Evolutionary conservation across 2,888 invertebrate genomes (phyloP).

Genomic region (Ctenicera cuprea): DNA sequence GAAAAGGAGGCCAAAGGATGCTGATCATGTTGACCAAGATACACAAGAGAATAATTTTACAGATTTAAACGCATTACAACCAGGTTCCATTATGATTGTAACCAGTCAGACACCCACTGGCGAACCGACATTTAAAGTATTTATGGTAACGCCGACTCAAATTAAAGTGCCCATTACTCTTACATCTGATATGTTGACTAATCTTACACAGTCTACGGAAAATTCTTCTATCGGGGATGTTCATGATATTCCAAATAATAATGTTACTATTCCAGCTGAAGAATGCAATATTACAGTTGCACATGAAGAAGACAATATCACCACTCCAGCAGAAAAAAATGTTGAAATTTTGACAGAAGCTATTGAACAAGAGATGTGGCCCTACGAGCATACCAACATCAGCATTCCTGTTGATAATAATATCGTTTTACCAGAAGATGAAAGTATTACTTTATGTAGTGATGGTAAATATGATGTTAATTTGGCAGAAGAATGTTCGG

Average conservation of each 20-base stretch:
- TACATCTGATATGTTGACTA: slow-evolving; percentile 65
- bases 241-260: slow-evolving; percentile 5
- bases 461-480: slow-evolving; percentile 12
- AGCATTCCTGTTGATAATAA: neutral
- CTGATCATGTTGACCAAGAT: neutral
- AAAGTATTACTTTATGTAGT: neutral
- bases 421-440: neutral
- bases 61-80: slow-evolving; percentile 64
- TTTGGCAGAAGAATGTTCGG: neutral
- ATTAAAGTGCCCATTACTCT: slow-evolving; percentile 68
- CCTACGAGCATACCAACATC: neutral
- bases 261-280: neutral
- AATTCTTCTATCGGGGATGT: slow-evolving; percentile 40
- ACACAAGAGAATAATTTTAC: neutral
- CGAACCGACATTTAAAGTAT: slow-evolving; percentile 73
- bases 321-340: slow-evolving; percentile 49
- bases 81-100: slow-evolving; percentile 75
- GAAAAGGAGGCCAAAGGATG: slow-evolving; percentile 24
- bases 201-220: slow-evolving; percentile 52
- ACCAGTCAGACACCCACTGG: slow-evolving; percentile 69
- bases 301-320: slow-evolving; percentile 52
- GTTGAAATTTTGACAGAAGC: neutral
- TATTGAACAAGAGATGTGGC: slow-evolving; percentile 5
- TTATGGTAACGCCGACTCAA: slow-evolving; percentile 72
- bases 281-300: slow-evolving; percentile 60